A percentile compares a stretch with the other conserved stretches of the same genome.
Evolutionary conservation across 1,140 invertebrate species (phyloP).

Genomic region (Scaptodrosophila lebanonensis): DNA sequence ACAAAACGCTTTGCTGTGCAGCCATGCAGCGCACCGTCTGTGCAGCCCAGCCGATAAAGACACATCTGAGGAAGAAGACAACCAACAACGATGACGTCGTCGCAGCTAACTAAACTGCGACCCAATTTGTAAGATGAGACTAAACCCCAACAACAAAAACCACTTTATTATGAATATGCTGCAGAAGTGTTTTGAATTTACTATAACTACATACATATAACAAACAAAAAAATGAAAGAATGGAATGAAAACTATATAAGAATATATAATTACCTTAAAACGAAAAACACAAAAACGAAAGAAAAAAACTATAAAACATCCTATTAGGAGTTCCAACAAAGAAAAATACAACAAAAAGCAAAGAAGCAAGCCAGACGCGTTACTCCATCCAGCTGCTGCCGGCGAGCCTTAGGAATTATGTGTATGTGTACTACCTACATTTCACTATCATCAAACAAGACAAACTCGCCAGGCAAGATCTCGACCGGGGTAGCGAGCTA

Average conservation of each 20-base stretch:
- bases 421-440: too few species aligned
- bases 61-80: constrained; percentile 5
- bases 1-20: too few species aligned
- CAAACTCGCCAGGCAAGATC: constrained; percentile 44
- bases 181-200: constrained; percentile 72
- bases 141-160: constrained; percentile 3
- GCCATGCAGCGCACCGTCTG: constrained; percentile 9
- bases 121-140: constrained; percentile 1
- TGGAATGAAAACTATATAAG: constrained; percentile 70
- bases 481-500: constrained; percentile 32
- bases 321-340: constrained; percentile 64
- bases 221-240: too few species aligned
- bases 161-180: constrained; percentile 54
- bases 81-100: constrained; percentile 22
- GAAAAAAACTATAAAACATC: constrained; percentile 57
- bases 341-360: constrained; percentile 42
- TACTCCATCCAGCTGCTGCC: constrained; percentile 59
- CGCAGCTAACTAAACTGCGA: constrained; percentile 12
- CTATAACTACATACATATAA: constrained; percentile 69
- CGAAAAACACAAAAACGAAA: constrained; percentile 44
- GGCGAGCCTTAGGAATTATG: constrained; percentile 55
- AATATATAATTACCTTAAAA: constrained; percentile 62
- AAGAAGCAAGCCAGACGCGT: constrained; percentile 37
- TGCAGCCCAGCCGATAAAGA: constrained; percentile 5
- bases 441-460: constrained; percentile 4